These are phyloP conservation scores for Drosophila prosaltans DNA, from an alignment of 1,140 invertebrate genomes.

Conservation along the genomic window DNA sequence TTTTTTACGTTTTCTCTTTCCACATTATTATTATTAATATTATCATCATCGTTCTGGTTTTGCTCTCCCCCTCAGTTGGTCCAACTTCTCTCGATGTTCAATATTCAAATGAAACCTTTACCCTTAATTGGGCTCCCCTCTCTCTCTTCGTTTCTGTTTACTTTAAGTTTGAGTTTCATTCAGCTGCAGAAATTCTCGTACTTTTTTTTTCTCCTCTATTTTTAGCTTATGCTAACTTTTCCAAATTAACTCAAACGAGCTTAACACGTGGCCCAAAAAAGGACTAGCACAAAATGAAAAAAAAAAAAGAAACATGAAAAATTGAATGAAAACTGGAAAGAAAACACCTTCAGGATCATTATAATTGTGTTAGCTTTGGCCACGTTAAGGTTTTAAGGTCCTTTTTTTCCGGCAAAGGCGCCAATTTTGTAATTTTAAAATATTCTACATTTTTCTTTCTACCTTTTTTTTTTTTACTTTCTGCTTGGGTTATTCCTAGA, in stretches of 20 bases:
- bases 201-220: conserved; percentile 27
- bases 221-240: conserved; percentile 47
- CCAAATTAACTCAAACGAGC: conserved; percentile 59
- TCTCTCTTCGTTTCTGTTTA: conserved; percentile 28
- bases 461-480: neutral
- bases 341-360: conserved; percentile 15
- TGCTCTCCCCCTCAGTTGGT: no score
- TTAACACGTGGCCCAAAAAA: conserved; percentile 46
- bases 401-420: neutral
- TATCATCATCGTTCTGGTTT: no score
- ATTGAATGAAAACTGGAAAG: conserved; percentile 1
- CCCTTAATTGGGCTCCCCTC: neutral
- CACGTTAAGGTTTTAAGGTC: neutral
- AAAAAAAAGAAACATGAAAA: neutral
- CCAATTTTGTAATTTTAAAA: neutral
- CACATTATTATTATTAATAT: no score
- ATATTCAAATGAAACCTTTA: neutral
- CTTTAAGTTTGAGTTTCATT: conserved; percentile 21
- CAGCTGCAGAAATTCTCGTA: neutral
- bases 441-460: neutral
- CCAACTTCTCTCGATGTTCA: no score
- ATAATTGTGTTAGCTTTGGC: conserved; percentile 15
- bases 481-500: neutral
- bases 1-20: no score
- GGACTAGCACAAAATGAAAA: neutral